Evolutionary conservation across 1,140 invertebrate species (phyloP), one percentile per base, ranked within the genome.

Genomic region (Plodia interpunctella): DNA sequence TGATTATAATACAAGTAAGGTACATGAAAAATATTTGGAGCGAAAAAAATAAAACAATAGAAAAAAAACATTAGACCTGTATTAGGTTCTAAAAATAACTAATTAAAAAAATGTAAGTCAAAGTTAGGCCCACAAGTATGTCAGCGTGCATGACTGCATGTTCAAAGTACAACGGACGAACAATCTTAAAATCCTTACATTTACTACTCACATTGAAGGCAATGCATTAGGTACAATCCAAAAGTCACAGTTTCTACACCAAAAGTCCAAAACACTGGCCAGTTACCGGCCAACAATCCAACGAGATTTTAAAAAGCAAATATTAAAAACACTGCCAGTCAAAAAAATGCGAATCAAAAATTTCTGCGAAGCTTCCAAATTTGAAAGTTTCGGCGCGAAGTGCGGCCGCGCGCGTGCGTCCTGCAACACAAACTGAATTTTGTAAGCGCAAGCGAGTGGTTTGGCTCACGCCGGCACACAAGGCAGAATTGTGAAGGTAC

Each of bases 351-450:
- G 30, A 38, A 66, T 55, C 56, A 56, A 60, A 64, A 60, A 69
- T 66, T 64, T 66, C 60, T 53, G 65, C 49, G 63, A 55, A 70
- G 69, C 63, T 79, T 70, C 73, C 74, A 76, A 83, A 80, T 84
- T 84, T 78, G 79, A 81, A 83, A 80, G 74, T 81, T 84, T 83
- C 64, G 79, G 73, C 78, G 80, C 81, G 78, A 66, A 68, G 74
- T 65, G 69, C 85, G 82, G 79, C 78, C 82, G 82, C 72, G 82
- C 85, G 82, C 85, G 73, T 72, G 78, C 83, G 77, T 74, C 78
- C 80, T 81, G 75, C 80, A 70, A 70, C 75, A 79, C 82, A 70
- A 83, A 87, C 82, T 87, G 83, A 85, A 78, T 87, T 85, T 84
- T 79, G 82, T 83, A 75, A 76, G 85, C 84, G 82, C 79, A 80